Evolutionary conservation across 1,140 invertebrate genomes (phyloP).

Genomic region (Caerostris extrusa): DNA sequence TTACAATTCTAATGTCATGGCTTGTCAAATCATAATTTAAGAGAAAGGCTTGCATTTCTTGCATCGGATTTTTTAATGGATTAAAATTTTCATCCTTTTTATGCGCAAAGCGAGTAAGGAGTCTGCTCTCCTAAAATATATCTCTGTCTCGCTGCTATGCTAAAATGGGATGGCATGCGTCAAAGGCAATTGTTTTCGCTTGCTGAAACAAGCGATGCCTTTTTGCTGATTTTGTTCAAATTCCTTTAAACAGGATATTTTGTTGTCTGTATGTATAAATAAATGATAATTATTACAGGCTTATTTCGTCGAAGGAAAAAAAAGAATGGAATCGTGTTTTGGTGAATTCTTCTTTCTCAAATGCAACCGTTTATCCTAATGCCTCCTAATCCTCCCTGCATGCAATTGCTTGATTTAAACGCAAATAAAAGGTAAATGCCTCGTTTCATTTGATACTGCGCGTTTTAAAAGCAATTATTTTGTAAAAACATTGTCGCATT

Average conservation of each 20-base stretch:
- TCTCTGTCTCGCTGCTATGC: slow-evolving; percentile 4
- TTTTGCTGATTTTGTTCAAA: not conserved
- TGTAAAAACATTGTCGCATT: too few relatives aligned
- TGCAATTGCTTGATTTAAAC: too few relatives aligned
- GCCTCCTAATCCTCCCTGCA: too few relatives aligned
- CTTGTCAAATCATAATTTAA: slow-evolving; percentile 8
- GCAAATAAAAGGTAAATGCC: too few relatives aligned
- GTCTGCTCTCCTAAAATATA: not conserved
- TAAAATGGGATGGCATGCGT: slow-evolving; percentile 25
- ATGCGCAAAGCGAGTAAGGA: not conserved
- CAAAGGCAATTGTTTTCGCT: slow-evolving; percentile 47
- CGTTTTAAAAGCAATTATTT: too few relatives aligned
- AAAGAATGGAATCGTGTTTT: too few relatives aligned
- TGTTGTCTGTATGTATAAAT: not conserved
- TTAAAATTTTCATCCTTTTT: slow-evolving; percentile 38
- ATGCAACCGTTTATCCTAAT: too few relatives aligned
- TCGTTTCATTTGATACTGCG: too few relatives aligned
- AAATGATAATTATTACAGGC: not conserved
- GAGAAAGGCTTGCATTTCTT: not conserved
- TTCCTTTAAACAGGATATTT: not conserved
- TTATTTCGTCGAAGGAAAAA: not conserved
- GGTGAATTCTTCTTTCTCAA: too few relatives aligned
- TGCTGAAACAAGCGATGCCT: not conserved
- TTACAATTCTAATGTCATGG: not conserved
- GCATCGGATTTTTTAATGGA: slow-evolving; percentile 17